Evolutionary conservation across 1,140 invertebrate species (phyloP).

Genomic region (Monomorium pharaonis): DNA sequence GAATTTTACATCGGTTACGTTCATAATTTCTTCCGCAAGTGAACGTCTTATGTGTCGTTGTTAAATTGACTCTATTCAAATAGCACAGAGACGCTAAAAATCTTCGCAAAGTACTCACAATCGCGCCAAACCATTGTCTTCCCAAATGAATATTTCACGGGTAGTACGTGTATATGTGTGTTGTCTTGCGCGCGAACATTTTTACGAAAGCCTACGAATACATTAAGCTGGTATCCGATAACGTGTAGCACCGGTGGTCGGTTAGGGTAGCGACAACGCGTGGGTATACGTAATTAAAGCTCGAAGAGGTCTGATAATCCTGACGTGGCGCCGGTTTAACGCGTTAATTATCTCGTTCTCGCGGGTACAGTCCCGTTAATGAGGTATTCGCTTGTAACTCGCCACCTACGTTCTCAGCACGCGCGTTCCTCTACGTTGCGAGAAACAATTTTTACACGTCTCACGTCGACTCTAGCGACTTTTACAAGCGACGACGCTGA

Average conservation of each 20-base stretch:
- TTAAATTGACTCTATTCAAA: background rate
- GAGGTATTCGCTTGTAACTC: conserved; percentile 67
- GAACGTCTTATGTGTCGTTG: background rate
- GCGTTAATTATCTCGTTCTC: conserved; percentile 80
- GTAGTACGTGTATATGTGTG: background rate
- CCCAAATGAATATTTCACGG: background rate
- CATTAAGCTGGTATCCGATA: conserved; percentile 11
- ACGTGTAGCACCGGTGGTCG: conserved; percentile 68
- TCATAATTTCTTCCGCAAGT: background rate
- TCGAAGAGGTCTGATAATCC: conserved; percentile 76
- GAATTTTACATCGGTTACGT: background rate
- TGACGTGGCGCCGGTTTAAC: conserved; percentile 75
- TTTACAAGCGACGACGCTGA: background rate
- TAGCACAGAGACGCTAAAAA: background rate
- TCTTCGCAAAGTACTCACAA: background rate
- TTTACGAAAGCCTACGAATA: background rate
- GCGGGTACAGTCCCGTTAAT: conserved; percentile 67
- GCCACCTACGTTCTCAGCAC: conserved; percentile 73
- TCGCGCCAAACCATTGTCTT: background rate
- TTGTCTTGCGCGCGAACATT: background rate
- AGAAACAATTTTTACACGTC: conserved; percentile 17
- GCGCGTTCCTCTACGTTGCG: conserved; percentile 28
- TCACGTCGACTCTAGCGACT: background rate
- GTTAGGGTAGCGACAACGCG: conserved; percentile 75
- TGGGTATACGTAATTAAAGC: conserved; percentile 77